Evolutionary conservation across 2,888 invertebrate species (phyloP), one percentile per base, ranked within the genome.

Genomic region (Germaria angustata): DNA sequence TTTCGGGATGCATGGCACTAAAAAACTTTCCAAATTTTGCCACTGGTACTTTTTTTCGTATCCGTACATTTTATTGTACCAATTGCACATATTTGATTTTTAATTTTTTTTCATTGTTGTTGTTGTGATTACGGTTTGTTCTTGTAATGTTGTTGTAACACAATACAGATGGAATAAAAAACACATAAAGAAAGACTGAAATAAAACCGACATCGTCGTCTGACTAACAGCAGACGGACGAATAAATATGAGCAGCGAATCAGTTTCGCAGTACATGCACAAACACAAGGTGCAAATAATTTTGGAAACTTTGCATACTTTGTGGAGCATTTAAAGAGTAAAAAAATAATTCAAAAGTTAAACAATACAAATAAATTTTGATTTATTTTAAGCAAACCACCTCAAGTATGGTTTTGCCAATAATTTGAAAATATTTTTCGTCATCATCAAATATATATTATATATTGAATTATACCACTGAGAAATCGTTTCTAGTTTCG

Each of bases 231-330:
- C 80, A 84, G 77, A 78, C 81, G 66, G 76, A 72, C 81, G 72
- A 68, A 68, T 61, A 69, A 61, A 72, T 75, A 76, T 85, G 84
- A 85, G 85, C 85, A 78, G 84, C 84, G 86, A 88, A 89, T 88
- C 89, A 88, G 90, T 89, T 90, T 90, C 87, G 89, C 89, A 89
- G 89, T 89, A 89, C 90, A 89, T 89, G 90, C 89, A 89, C 90
- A 90, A 89, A 90, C 90, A 89, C 86, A 89, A 88, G 88, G 89
- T 88, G 86, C 87, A 88, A 68, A 78, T 72, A 68, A 57, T 63
- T 76, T 55, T 53, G 36, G n/a, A 49, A 80, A 71, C 69, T 69
- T 81, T 81, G 85, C 86, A 84, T 85, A 86, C 80, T 84, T 85
- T 84, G 80, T 46, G 80, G 82, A 49, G 79, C 69, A 59, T 28